Base-by-base conservation (phyloP, 2,888 invertebrate species). In the Deilephila elpenor region DNA sequence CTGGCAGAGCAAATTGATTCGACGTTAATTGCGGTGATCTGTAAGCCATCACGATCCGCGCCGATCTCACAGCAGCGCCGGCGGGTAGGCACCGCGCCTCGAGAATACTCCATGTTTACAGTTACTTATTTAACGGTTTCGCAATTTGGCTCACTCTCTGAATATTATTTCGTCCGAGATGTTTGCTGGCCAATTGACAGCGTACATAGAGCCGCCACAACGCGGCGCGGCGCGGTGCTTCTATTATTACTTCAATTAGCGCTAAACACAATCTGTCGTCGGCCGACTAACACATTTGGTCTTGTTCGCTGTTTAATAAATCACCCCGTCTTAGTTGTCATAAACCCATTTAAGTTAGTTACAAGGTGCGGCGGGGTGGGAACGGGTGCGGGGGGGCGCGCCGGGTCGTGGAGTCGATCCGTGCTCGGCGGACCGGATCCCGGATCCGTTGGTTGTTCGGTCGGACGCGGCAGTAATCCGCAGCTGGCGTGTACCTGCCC, bases 401-500 rank as follows among this genome's bases (percentile, higher is more conserved):
- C 87, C 77, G 85, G 78, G 84, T 78, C 78, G 81, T 86, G 77
- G 86, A 79, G 83, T 77, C 71, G 79, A 75, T 78, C 77, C 74
- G 75, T 77, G 78, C 76, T 80, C 74, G 79, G 80, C 78, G 79
- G 80, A 81, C 72, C 37, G 64, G 59, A 73, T 73, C 37, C 67
- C 59, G 59, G 67, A 67, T 59, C 37, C 25, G 75, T 76, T 77
- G 77, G 78, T 80, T 73, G 78, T 76, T 80, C 76, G 75, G 83
- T 86, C 83, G 86, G 82, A 77, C 78, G 80, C 74, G 82, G 81
- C 85, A 82, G 87, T 91, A 90, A 90, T 89, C 89, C 85, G 87
- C 91, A 91, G 91, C 91, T 90, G 92, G 85, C 89, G 87, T 89
- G 82, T 92, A 93, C 93, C 92, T 92, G 93, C 86, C 82, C 83